Evolutionary conservation across 2,113 vertebrate genomes (phyloP).

Genomic region (Perccottus glenii): DNA sequence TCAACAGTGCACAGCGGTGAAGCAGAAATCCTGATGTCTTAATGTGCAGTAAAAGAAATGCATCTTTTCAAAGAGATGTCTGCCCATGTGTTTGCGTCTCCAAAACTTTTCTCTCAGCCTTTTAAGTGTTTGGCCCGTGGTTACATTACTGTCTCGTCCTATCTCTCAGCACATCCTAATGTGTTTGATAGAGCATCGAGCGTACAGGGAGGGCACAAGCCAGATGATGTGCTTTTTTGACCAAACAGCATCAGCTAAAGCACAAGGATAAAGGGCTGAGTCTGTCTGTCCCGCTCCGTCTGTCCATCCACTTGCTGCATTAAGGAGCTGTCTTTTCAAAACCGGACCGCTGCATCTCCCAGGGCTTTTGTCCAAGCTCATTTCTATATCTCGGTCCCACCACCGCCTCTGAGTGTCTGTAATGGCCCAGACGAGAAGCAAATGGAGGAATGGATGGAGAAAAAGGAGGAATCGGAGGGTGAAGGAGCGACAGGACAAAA

Average conservation of each 20-base stretch:
- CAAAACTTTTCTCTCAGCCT: conserved; percentile 30
- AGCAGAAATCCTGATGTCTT: conserved; percentile 29
- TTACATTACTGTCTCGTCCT: conserved; percentile 47
- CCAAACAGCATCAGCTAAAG: conserved; percentile 70
- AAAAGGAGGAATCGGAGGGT: conserved; percentile 63
- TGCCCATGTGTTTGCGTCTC: background rate
- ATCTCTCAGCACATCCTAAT: conserved; percentile 69
- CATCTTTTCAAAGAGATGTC: conserved; percentile 15
- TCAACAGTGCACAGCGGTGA: conserved; percentile 4
- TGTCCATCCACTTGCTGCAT: conserved; percentile 68
- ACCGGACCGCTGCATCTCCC: conserved; percentile 71
- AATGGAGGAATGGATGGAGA: conserved; percentile 19
- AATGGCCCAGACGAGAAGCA: conserved; percentile 89
- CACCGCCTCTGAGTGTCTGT: conserved; percentile 90
- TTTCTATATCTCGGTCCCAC: conserved; percentile 59
- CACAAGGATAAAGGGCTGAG: conserved; percentile 63
- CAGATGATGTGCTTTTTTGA: conserved; percentile 73
- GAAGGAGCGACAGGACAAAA: conserved; percentile 61
- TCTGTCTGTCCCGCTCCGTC: conserved; percentile 61
- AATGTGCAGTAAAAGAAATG: conserved; percentile 35
- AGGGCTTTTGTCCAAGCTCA: conserved; percentile 67
- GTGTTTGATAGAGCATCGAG: conserved; percentile 84
- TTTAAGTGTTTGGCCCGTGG: conserved; percentile 63
- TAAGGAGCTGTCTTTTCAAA: conserved; percentile 84
- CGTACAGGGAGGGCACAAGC: conserved; percentile 72